Percentiles rank a stretch among this genome's conserved stretches.
Evolutionary conservation across 2,888 invertebrate species (phyloP).

Genomic region (Plebejus anna): DNA sequence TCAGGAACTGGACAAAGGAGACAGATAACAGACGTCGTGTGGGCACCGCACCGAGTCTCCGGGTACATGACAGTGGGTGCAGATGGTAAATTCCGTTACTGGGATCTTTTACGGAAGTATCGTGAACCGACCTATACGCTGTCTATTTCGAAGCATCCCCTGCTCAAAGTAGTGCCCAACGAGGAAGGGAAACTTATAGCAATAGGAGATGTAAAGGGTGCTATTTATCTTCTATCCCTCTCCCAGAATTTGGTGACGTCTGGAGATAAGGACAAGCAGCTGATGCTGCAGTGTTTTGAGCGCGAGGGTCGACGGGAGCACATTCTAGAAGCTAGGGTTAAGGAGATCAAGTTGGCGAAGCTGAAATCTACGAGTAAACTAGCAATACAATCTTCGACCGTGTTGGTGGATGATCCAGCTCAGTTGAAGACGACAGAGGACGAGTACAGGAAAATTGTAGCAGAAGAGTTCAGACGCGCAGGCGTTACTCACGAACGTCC

Average conservation of each 20-base stretch:
- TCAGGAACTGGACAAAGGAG: constrained; percentile 47
- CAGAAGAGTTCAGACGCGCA: neutral
- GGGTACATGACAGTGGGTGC: constrained; percentile 52
- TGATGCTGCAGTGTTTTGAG: constrained; percentile 86
- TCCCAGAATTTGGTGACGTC: constrained; percentile 83
- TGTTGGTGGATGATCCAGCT: constrained; percentile 44
- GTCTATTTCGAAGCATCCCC: constrained; percentile 72
- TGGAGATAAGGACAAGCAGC: constrained; percentile 84
- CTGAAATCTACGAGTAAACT: constrained; percentile 58
- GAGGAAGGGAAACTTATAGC: constrained; percentile 81
- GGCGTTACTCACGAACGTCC: neutral
- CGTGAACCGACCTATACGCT: constrained; percentile 82
- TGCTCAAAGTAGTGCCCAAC: constrained; percentile 82
- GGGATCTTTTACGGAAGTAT: constrained; percentile 88
- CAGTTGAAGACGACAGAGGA: constrained; percentile 48
- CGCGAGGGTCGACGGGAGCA: constrained; percentile 91
- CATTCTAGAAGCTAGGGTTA: constrained; percentile 90
- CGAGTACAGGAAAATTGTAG: constrained; percentile 7
- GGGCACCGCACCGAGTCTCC: constrained; percentile 60
- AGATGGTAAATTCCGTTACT: constrained; percentile 86
- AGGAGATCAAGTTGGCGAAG: constrained; percentile 85
- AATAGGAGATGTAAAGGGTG: constrained; percentile 83
- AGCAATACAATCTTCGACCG: constrained; percentile 40
- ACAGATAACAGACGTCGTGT: constrained; percentile 51
- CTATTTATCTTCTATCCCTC: constrained; percentile 81